A percentile compares a stretch with the other conserved stretches of the same genome.
phyloP scores from a whole-genome alignment of 2,113 vertebrate species.

The Antennarius striatus region DNA sequence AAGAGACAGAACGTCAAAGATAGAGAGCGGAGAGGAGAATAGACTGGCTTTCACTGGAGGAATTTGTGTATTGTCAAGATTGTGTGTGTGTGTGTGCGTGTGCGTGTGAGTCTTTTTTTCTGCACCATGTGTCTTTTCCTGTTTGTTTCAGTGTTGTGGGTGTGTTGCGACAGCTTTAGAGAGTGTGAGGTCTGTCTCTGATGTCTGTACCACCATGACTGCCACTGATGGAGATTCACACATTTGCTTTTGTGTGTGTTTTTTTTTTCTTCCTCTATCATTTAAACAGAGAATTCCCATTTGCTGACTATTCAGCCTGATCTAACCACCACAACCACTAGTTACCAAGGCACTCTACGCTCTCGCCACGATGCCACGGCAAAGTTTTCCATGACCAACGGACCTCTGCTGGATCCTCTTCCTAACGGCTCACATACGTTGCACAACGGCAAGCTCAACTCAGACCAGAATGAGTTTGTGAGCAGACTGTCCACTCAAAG shows the following conservation, averaged over 20 bases:
- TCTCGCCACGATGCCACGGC: slow-evolving; percentile 86
- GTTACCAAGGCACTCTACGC: slow-evolving; percentile 94
- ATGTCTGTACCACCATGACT: slow-evolving; percentile 36
- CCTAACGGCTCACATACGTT: slow-evolving; percentile 89
- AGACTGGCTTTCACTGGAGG: slow-evolving; percentile 55
- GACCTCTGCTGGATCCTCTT: slow-evolving; percentile 92
- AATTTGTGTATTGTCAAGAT: slow-evolving; percentile 61
- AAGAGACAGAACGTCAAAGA: slow-evolving; percentile 64
- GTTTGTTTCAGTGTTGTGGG: slow-evolving; percentile 59
- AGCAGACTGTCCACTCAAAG: slow-evolving; percentile 90
- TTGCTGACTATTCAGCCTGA: slow-evolving; percentile 99
- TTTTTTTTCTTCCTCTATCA: slow-evolving; percentile 49
- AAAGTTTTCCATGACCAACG: slow-evolving; percentile 93
- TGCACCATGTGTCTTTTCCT: slow-evolving; percentile 65
- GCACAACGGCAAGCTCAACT: slow-evolving; percentile 89
- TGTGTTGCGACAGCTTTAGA: slow-evolving; percentile 61
- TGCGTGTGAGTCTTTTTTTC: slow-evolving; percentile 42
- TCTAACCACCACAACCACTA: slow-evolving; percentile 94
- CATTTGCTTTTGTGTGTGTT: slow-evolving; percentile 46
- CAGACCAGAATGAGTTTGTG: slow-evolving; percentile 87
- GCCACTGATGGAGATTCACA: slow-evolving; percentile 67
- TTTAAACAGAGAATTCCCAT: slow-evolving; percentile 89
- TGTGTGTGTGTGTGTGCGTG: slow-evolving; percentile 28
- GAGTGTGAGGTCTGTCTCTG: slow-evolving; percentile 66
- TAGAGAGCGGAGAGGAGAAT: slow-evolving; percentile 33